phyloP scores from a whole-genome alignment of 2,888 invertebrate genomes.

The Drosophila phalerata region DNA sequence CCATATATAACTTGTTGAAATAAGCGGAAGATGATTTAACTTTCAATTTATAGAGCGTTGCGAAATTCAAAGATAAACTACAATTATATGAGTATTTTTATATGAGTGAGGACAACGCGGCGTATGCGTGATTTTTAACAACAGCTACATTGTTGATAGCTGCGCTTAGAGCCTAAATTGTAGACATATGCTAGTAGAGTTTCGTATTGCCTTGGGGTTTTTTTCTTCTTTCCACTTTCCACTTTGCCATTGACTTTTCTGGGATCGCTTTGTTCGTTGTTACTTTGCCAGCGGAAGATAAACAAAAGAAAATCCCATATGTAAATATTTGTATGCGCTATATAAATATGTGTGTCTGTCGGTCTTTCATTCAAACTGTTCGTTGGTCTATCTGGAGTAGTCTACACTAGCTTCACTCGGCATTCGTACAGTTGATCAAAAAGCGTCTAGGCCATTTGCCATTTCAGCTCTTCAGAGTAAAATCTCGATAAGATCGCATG shows the following conservation, averaged over 20 bases:
- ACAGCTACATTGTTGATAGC: background rate
- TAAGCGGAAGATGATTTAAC: constrained; percentile 14
- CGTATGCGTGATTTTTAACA: constrained; percentile 40
- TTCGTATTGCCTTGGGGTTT: constrained; percentile 4
- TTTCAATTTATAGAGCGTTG: constrained; percentile 9
- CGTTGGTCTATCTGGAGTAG: background rate
- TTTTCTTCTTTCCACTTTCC: constrained; percentile 27
- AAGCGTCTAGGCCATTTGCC: constrained; percentile 26
- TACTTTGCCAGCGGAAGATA: constrained; percentile 11
- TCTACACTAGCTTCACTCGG: constrained; percentile 1
- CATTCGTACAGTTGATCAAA: constrained; percentile 53
- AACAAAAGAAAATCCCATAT: constrained; percentile 54
- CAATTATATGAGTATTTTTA: background rate
- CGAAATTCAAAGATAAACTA: constrained; percentile 23
- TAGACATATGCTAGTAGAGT: constrained; percentile 15
- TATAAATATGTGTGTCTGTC: constrained; percentile 2
- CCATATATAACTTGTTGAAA: constrained; percentile 12
- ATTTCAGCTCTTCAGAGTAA: constrained; percentile 2
- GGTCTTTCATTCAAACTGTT: background rate
- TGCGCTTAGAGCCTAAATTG: background rate
- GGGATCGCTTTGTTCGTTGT: constrained; percentile 56
- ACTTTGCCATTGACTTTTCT: constrained; percentile 10
- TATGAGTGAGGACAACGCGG: constrained; percentile 15
- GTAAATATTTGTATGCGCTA: constrained; percentile 56
- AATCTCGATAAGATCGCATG: constrained; percentile 37